Base-by-base conservation (phyloP, 2,888 invertebrate species). In the Rotaria socialis region DNA sequence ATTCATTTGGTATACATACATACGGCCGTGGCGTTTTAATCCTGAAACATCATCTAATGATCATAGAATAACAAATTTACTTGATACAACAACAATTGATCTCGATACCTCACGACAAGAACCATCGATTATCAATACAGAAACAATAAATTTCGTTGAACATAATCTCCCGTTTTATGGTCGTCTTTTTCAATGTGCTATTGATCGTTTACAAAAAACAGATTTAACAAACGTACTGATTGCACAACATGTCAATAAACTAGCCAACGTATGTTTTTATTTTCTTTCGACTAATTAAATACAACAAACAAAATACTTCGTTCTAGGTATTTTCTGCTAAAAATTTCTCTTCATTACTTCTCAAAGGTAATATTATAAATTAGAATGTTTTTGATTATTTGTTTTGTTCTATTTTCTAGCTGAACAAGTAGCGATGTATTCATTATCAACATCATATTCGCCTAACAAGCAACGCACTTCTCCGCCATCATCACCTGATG, bases 161-260 rank as follows among this genome's bases (percentile, higher is more conserved):
- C 41, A 43, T 24, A 75, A 75, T 75, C 47, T 43, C 8, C 75
- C 47, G 3, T 75, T 75, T 43, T 75, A 75, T 47, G 75, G 75
- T 43, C 75, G 75, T 43, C 47, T 75, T 24, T 75, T 75, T 75
- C 75, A 75, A 75, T 75, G 43, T 24, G 47, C 47, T 75, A 43
- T 75, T 75, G 75, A 75, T 75, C 75, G 75, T 43, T 47, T 75
- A 24, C 75, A 75, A 47, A 75, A 75, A 75, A 75, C 75, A 2
- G 75, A 75, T 47, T 24, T 75, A 47, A 75, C 75, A 24, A 75
- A 75, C 24, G 22, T 8, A 43, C 11, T 75, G 7, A 75, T 75
- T 24, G 41, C 75, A 75, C 75, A 75, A 75, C n/a, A 43, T 11
- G 22, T 75, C 22, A 47, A 22, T 19, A 75, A 75, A 75, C 47